Base-by-base conservation (phyloP, 2,888 invertebrate genomes). In the Leucophora obtusa region DNA sequence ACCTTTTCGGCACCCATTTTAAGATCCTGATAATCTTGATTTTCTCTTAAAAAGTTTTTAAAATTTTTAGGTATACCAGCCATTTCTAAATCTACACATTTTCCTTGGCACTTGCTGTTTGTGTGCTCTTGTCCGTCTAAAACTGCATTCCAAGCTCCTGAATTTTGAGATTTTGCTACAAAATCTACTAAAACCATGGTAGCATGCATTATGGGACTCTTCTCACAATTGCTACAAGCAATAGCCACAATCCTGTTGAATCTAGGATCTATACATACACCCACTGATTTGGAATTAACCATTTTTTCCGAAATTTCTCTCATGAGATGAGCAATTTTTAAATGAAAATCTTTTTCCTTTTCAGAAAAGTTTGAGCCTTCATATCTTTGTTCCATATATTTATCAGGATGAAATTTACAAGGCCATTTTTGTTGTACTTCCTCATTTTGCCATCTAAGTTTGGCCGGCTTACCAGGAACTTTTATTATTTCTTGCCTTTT, bases 121-220 rank as follows among this genome's bases (percentile, higher is more conserved):
- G n/a, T n/a, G n/a, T n/a, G n/a, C n/a, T 7, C 28, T 1, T 21
- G 51, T 38, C 69, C 47, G 1, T 88, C 6, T n/a, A 72, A 21
- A 28, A 63, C 76, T 9, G 82, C 43, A 47, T 80, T 35, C 94
- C 94, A 96, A 0, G 93, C 94, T 0, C 96, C 96, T 0, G 96
- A 96, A 56, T 94, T 93, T 91, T 97, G 97, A 6, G 94, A 93
- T 85, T 92, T 92, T 0, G 98, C 96, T 3, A 98, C 96, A 84
- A 94, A 92, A 89, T 98, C 97, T 71, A 98, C 92, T 10, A 95
- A 95, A 43, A 96, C 90, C 96, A 98, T 97, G 0, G 94, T 91
- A 4, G 96, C 93, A 91, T 98, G 98, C 88, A 95, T 93, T 59
- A 95, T 90, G 0, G 96, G 96, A 91, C 95, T 95, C n/a, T 82